Evolutionary conservation across 1,140 invertebrate species (phyloP), one percentile per base, ranked within the genome.

Genomic region (Diorhabda carinulata): DNA sequence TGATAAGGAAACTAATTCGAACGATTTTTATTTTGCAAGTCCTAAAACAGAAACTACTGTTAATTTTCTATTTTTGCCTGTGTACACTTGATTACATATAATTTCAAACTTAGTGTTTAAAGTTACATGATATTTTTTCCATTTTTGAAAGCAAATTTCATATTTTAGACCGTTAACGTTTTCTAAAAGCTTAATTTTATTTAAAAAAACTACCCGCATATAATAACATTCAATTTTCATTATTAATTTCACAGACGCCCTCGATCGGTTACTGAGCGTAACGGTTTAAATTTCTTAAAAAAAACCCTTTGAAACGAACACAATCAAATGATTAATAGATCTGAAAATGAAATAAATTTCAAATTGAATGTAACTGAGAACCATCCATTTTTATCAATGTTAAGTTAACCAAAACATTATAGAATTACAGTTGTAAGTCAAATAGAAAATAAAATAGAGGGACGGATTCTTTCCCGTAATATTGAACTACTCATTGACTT

Each of bases 391-490:
- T 61, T 68, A 56, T 68, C 57, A 69, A 61, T 70, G 64, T 70
- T 70, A 71, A 66, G 71, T 64, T 66, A 67, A 73, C 67, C 70
- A 69, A 71, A 73, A 73, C 63, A 65, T 67, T 65, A 56, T 57
- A 64, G 70, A 67, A 73, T 73, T 73, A 73, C 70, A 65, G 66
- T 71, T 64, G 70, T 71, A 71, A 69, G 63, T 69, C 69, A 62
- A 64, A 61, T 58, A 68, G 47, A 58, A 47, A 59, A 43, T 67
- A 52, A 67, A 67, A 40, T 67, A 62, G 43, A 64, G 64, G 66
- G 72, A 69, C 67, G 66, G 45, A 68, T 73, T 73, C 69, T 69
- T 71, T 62, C 62, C 52, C 61, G 69, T 73, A 68, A 47, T 57
- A 66, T 66, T 66, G 45, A 64, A 70, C 61, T 68, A 57, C 69